These are phyloP conservation scores for Oreochromis niloticus DNA, from an alignment of 2,113 vertebrate genomes.

Conservation along the genomic window DNA sequence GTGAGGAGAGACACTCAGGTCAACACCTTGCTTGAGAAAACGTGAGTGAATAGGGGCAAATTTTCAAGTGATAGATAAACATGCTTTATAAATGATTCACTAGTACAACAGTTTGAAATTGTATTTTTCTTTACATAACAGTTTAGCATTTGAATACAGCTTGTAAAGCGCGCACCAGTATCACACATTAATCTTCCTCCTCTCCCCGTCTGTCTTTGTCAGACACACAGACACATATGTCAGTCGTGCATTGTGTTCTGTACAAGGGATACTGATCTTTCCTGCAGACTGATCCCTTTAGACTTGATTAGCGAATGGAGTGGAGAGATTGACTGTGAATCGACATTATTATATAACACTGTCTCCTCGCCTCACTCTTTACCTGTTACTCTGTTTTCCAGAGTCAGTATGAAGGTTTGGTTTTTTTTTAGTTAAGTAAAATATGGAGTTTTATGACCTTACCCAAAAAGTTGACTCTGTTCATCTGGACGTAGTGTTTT, in stretches of 20 bases:
- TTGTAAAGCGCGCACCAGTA: rapidly evolving
- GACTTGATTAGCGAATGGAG: conserved; percentile 24
- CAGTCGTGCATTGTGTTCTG: background rate
- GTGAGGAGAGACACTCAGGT: background rate
- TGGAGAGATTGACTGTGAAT: background rate
- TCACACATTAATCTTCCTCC: background rate
- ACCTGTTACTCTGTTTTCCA: background rate
- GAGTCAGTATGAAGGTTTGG: background rate
- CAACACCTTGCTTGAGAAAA: rapidly evolving
- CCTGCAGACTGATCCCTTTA: background rate
- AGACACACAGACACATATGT: background rate
- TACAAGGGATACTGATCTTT: background rate
- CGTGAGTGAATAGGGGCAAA: rapidly evolving
- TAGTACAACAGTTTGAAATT: background rate
- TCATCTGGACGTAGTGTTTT: background rate
- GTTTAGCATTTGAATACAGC: background rate
- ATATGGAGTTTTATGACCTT: background rate
- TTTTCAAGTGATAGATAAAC: rapidly evolving
- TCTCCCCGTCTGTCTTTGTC: background rate
- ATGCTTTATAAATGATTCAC: background rate
- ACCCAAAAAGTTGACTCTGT: background rate
- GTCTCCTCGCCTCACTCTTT: background rate
- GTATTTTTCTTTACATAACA: background rate
- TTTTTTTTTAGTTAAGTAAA: background rate
- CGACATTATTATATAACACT: conserved; percentile 11